Base-by-base conservation (phyloP, 2,113 vertebrate genomes). In the Hemiprocne comata region DNA sequence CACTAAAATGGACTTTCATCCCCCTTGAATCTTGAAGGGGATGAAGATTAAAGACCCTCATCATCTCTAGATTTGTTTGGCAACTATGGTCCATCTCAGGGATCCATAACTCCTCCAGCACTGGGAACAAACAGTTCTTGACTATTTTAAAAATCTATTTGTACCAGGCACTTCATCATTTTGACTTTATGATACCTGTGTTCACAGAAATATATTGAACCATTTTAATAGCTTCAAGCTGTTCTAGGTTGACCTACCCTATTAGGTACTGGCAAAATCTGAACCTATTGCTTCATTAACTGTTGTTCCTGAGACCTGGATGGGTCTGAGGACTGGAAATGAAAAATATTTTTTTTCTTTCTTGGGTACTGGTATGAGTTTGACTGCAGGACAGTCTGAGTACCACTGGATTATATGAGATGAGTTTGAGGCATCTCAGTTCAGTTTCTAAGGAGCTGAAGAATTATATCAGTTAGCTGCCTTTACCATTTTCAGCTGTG, bases 131-230 rank as follows among this genome's bases (percentile, higher is more conserved):
- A 74, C 78, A 57, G 61, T 97, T 97, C 86, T 94, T 26, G 18
- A 97, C 88, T 96, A 85, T 97, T 97, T 96, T 93, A 70, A 91
- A 94, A 97, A 84, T 77, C 88, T 81, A 62, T 85, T 95, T 83
- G 58, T 67, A 87, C 65, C 58, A 92, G 83, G 72, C 51, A 93
- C 82, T 76, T 85, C 36, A 58, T 93, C 74, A 82, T 76, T 90
- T 76, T 94, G 65, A 66, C 55, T 94, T 81, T 74, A 66, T 80
- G 85, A 88, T 89, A 67, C 36, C 20, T 31, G 48, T 80, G 57
- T 70, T 94, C 58, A 73, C 53, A 80, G 85, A 90, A 75, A 72
- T 87, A 93, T 70, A 91, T n/a, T 80, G 91, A 64, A 51, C 72
- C 13, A 17, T 76, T 94, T 95, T 95, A 96, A 96, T 89, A 71